These are phyloP conservation scores for Ammodytes marinus DNA, from an alignment of 2,113 vertebrate genomes.

Conservation along the genomic window DNA sequence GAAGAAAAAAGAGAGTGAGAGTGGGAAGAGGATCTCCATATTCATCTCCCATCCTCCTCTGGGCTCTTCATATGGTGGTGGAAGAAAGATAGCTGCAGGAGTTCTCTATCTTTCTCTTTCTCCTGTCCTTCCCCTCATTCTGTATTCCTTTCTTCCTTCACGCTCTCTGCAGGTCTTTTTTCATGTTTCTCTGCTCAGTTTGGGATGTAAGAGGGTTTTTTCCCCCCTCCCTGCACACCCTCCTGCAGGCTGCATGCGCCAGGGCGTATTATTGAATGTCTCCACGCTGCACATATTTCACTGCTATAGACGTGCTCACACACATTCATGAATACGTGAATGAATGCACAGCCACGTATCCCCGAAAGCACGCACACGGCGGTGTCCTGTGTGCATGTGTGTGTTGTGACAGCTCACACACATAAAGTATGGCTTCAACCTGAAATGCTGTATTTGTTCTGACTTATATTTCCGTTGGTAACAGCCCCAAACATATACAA, in stretches of 20 bases:
- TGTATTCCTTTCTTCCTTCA: constrained; percentile 71
- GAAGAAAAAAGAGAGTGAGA: background rate
- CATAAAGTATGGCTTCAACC: background rate
- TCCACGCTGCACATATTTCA: constrained; percentile 49
- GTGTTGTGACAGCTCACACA: background rate
- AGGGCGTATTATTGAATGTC: constrained; percentile 36
- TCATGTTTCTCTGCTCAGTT: constrained; percentile 46
- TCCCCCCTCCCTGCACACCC: constrained; percentile 21
- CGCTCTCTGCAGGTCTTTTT: constrained; percentile 46
- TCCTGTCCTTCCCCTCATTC: constrained; percentile 64
- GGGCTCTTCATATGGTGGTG: constrained; percentile 62
- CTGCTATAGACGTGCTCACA: constrained; percentile 7
- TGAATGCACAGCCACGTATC: constrained; percentile 4
- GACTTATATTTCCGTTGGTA: background rate
- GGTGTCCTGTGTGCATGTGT: constrained; percentile 5
- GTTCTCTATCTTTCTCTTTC: constrained; percentile 51
- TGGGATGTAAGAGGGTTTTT: constrained; percentile 52
- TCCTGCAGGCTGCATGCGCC: constrained; percentile 56
- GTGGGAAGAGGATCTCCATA: constrained; percentile 64
- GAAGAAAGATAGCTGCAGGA: constrained; percentile 73
- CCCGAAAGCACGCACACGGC: background rate
- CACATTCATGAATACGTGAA: constrained; percentile 16
- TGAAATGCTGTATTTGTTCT: background rate
- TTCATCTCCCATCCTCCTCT: constrained; percentile 71
- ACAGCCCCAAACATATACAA: background rate